phyloP scores from a whole-genome alignment of 2,888 invertebrate species.

The Octonoba sinensis region DNA sequence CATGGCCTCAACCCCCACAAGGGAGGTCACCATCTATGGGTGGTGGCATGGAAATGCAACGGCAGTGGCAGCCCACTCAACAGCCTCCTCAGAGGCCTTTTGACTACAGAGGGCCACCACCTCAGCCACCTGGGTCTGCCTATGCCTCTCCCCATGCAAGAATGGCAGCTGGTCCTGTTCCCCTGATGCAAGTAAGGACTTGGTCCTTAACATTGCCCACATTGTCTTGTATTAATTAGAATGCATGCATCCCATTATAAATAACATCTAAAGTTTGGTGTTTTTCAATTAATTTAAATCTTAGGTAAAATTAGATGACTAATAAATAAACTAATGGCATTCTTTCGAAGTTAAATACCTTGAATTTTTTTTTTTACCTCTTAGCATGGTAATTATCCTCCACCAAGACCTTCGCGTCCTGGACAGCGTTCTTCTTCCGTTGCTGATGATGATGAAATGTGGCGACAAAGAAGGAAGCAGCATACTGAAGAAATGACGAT shows the following conservation, averaged over 20 bases:
- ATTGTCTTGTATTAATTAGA: conserved; percentile 3
- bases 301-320: background rate
- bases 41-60: conserved; percentile 48
- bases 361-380: background rate
- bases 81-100: conserved; percentile 66
- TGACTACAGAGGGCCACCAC: conserved; percentile 66
- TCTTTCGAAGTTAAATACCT: background rate
- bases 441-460: conserved; percentile 78
- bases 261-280: background rate
- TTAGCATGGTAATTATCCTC: conserved; percentile 56
- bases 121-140: conserved; percentile 68
- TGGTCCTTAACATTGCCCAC: conserved; percentile 53
- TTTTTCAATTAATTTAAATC: background rate
- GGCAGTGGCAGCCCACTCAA: conserved; percentile 58
- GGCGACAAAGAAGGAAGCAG: conserved; percentile 80
- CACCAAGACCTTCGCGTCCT: conserved; percentile 50
- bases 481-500: conserved; percentile 81
- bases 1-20: conserved; percentile 63
- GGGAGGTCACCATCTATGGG: conserved; percentile 49
- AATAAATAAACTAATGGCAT: background rate
- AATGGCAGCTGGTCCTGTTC: conserved; percentile 66
- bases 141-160: conserved; percentile 68
- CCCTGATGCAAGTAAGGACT: conserved; percentile 66
- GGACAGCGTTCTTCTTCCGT: conserved; percentile 67
- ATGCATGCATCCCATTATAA: background rate